phyloP scores from a whole-genome alignment of 2,797 vertebrate genomes.

The Prionace glauca region DNA sequence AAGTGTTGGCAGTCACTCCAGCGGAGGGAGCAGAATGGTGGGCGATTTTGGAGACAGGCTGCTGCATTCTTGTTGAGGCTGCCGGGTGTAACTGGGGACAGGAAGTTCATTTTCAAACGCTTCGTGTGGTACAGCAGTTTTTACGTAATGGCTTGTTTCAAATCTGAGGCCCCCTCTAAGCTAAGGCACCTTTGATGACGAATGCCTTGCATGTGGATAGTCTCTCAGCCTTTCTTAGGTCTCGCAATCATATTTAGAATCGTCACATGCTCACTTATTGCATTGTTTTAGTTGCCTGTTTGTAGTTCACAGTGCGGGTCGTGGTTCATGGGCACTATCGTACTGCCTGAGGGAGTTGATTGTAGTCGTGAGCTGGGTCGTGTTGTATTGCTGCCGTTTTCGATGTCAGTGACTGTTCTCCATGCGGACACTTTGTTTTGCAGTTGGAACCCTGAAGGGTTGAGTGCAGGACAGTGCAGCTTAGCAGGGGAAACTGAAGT shows the following conservation, averaged over 20 bases:
- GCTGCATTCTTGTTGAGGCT: not conserved
- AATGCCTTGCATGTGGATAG: not conserved
- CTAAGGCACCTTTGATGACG: not conserved
- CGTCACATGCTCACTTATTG: not conserved
- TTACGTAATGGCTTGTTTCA: conserved; percentile 7
- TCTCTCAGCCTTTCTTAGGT: not conserved
- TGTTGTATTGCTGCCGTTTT: not conserved
- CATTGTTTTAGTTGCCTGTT: not conserved
- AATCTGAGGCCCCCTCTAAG: no score
- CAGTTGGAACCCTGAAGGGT: not conserved
- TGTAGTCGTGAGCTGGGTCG: not conserved
- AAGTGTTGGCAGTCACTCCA: not conserved
- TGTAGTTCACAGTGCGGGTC: not conserved
- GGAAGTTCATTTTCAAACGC: conserved; percentile 4
- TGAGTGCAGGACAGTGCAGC: not conserved
- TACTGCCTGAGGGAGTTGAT: not conserved
- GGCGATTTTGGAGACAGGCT: not conserved
- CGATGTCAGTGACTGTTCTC: not conserved
- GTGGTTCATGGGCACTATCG: not conserved
- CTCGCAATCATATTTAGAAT: not conserved
- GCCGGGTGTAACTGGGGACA: not conserved
- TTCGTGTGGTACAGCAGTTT: not conserved
- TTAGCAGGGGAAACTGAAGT: not conserved
- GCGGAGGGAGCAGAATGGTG: not conserved
- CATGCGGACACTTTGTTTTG: not conserved